Conservation (phyloP, 2,888 invertebrate species). For the Ferrisia virgata region DNA sequence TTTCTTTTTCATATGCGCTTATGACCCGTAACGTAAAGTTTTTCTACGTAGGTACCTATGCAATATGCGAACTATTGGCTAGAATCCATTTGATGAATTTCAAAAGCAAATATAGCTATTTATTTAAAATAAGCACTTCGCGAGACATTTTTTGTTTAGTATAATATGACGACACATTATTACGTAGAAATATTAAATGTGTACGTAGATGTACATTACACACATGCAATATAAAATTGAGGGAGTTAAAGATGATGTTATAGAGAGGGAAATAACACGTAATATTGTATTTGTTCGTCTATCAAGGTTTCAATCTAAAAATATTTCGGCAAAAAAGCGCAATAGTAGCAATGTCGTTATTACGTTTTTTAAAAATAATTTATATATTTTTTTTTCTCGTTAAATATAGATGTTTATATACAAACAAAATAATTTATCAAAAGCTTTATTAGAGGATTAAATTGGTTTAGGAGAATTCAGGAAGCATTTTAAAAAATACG, state of each 20-base stretch:
- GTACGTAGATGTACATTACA: background rate
- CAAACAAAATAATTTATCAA: background rate
- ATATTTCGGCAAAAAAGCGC: background rate
- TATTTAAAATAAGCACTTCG: background rate
- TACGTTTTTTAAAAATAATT: background rate
- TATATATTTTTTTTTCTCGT: background rate
- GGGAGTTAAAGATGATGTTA: background rate
- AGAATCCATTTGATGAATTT: background rate
- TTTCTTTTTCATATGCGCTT: slow-evolving; percentile 11
- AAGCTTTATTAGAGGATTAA: too few species aligned
- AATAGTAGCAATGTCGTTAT: background rate
- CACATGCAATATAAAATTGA: background rate
- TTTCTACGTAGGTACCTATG: background rate
- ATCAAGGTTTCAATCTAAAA: slow-evolving; percentile 24
- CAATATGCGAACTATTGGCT: slow-evolving; percentile 5
- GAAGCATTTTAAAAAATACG: background rate
- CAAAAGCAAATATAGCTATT: slow-evolving; percentile 25
- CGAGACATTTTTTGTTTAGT: background rate
- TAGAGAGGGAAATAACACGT: background rate
- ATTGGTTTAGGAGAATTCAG: too few species aligned
- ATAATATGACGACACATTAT: too few species aligned
- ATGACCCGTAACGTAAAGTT: background rate
- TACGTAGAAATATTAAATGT: background rate
- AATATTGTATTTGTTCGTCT: background rate
- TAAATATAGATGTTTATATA: background rate